Base-by-base conservation (phyloP, 2,888 invertebrate species). In the Apodemia duryi region DNA sequence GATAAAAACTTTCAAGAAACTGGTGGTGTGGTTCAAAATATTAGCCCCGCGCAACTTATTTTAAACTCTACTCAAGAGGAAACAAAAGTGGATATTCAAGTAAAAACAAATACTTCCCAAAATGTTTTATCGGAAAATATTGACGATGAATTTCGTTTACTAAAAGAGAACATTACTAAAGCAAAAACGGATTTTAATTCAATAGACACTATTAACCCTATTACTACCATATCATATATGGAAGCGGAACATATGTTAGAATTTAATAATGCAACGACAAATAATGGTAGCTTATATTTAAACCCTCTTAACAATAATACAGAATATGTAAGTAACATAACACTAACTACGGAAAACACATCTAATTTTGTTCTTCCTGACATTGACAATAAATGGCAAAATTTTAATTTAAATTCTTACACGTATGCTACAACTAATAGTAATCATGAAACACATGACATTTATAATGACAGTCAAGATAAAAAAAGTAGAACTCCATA, bases 1-100 rank as follows among this genome's bases (percentile, higher is more conserved):
- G 74, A 74, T 54, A 74, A 76, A 69, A 78, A 67, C 65, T 74
- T 73, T 66, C 73, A 76, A 67, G 75, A 76, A 72, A 74, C 68
- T 63, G 71, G 67, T 46, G 72, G 69, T 32, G 72, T 65, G 38
- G 57, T 72, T 46, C 74, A 78, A 68, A 67, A 67, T 29, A 70
- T 72, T 66, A 66, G 68, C 11, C 64, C 71, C n/a, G 68, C 65
- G 6, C 75, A 74, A 66, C 62, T 74, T 21, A 63, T 69, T 63
- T 64, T 66, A 41, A 68, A 60, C 41, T 28, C 63, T 13, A 70
- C 60, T 46, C 65, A 61, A 28, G 66, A 68, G 51, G 74, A 79
- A 61, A 71, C 73, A 49, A 74, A 80, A 68, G 68, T 74, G 6
- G 57, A 38, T 65, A 62, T 43, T 32, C 41, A 64, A 63, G 32